Evolutionary conservation across 1,140 invertebrate species (phyloP), one percentile per base, ranked within the genome.

Genomic region (Euschistus heros): DNA sequence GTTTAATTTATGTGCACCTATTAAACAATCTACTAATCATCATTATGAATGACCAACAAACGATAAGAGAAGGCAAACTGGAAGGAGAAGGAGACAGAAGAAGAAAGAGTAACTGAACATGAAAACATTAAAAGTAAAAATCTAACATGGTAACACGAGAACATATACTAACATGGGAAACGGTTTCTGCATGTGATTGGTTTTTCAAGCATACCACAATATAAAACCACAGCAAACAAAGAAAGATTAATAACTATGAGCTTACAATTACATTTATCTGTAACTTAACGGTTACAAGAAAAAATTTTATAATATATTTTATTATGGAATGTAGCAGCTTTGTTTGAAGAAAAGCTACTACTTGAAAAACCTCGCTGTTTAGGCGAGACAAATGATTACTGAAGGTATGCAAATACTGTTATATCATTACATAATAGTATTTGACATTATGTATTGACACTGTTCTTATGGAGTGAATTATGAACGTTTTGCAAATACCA

Each of bases 381-480:
- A 30, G 42, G 30, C 60, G 60, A 46, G 60, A 46, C 24, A 57
- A 57, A 22, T 57, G 54, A 57, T 57, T 57, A 57, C 54, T 57
- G 54, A 57, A 57, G 54, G 54, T 59, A 63, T 67, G 66, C 62
- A 46, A 64, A 64, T 67, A 64, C 62, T 64, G 61, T 64, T 59
- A 46, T 64, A 42, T 63, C 44, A 68, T 69, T 69, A 69, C 69
- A 69, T 68, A 69, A 69, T 69, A 69, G 69, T 69, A 69, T 69
- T 66, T 57, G 66, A 68, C 69, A 66, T 63, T 68, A 69, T 69
- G 69, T 69, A 69, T 69, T 63, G 61, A 66, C 62, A 65, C 67
- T 46, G 66, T 57, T 33, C 60, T 47, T 55, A 57, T 64, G 62
- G 55, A 54, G 20, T 57, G 54, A 57, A 57, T 57, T 57, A 57